phyloP scores from a whole-genome alignment of 35 echinoderm and acorn worm species.

The Hemicentrotus pulcherrimus region DNA sequence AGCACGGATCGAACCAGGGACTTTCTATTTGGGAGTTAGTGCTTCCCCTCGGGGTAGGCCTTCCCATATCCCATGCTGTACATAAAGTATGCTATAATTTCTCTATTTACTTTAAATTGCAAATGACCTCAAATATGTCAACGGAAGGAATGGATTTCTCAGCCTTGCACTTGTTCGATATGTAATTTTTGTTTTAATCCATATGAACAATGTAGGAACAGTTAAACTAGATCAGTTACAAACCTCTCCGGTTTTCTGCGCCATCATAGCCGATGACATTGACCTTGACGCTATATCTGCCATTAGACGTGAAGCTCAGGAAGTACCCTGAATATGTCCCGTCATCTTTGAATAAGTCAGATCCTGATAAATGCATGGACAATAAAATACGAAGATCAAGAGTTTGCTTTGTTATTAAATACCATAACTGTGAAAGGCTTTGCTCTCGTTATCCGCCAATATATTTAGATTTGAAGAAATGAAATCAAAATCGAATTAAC shows the following conservation, averaged over 20 bases:
- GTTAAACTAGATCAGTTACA: neutral
- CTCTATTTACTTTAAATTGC: no score
- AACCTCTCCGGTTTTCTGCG: neutral
- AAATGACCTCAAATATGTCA: neutral
- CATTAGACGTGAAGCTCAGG: neutral
- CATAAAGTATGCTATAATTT: no score
- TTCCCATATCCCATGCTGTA: no score
- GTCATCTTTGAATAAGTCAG: slow-evolving; percentile 15
- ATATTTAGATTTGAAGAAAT: no score
- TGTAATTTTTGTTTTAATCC: neutral
- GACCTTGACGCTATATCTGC: slow-evolving; percentile 44
- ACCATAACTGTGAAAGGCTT: no score
- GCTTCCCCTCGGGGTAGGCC: no score
- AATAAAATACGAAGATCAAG: neutral
- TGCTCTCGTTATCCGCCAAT: no score
- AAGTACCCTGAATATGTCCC: slow-evolving; percentile 7
- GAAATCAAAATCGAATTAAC: no score
- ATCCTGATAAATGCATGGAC: neutral
- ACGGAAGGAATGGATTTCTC: neutral
- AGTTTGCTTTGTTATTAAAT: no score
- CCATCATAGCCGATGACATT: neutral
- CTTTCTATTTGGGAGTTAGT: no score
- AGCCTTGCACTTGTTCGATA: neutral
- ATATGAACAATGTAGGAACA: neutral
- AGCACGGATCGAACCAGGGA: no score